Conservation (phyloP, 2,888 invertebrate species). For the Clanis bilineata region DNA sequence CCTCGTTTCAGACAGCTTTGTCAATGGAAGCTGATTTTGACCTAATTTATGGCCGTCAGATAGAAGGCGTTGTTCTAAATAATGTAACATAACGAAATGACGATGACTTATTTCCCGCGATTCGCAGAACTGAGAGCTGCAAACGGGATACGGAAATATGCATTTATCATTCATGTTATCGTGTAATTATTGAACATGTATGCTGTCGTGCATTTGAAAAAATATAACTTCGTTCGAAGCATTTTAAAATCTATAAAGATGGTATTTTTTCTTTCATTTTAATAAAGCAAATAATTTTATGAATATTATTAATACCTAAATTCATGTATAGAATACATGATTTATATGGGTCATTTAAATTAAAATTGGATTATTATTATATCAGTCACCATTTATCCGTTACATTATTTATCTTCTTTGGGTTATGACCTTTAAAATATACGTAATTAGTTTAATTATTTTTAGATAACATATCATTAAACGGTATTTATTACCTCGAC, state of each 20-base stretch:
- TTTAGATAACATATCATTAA: conserved; percentile 43
- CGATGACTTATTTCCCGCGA: conserved; percentile 32
- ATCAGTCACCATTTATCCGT: conserved; percentile 46
- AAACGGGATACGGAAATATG: conserved; percentile 35
- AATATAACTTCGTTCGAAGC: background rate
- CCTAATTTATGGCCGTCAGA: conserved; percentile 59
- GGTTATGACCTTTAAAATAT: conserved; percentile 63
- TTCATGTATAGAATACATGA: conserved; percentile 13
- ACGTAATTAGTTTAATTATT: conserved; percentile 60
- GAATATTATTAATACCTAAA: too few species aligned
- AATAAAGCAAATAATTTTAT: too few species aligned
- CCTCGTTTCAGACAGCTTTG: conserved; percentile 74
- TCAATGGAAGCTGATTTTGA: conserved; percentile 78
- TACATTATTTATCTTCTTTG: conserved; percentile 58
- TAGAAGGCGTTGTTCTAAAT: conserved; percentile 47
- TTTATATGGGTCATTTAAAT: conserved; percentile 32
- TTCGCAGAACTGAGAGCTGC: conserved; percentile 35
- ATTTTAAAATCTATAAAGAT: too few species aligned
- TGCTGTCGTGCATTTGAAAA: background rate
- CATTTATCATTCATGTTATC: conserved; percentile 14
- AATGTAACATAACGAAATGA: conserved; percentile 29
- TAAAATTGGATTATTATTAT: conserved; percentile 32
- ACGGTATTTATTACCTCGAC: conserved; percentile 21
- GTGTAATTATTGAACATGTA: background rate
- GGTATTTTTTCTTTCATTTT: too few species aligned